Percentiles rank a stretch among this genome's conserved stretches.
Evolutionary conservation across 2,797 vertebrate species (phyloP).

Genomic region (Nannoperca obscura): DNA sequence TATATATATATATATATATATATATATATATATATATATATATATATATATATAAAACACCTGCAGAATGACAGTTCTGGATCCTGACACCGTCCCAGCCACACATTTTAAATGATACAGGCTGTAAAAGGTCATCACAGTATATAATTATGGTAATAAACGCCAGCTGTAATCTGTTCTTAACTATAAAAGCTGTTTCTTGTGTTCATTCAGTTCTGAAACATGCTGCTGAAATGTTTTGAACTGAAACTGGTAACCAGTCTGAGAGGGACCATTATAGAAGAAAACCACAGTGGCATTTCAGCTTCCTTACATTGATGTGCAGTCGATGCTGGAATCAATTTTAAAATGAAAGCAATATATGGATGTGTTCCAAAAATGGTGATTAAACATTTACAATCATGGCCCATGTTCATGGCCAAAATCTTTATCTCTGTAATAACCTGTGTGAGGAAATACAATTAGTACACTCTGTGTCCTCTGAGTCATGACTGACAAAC

Average conservation of each 20-base stretch:
- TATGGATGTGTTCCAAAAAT: slow-evolving; percentile 33
- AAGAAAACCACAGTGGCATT: not conserved
- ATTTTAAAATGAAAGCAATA: slow-evolving; percentile 34
- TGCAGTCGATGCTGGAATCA: slow-evolving; percentile 21
- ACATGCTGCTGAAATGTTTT: not conserved
- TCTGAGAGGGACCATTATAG: slow-evolving; percentile 15
- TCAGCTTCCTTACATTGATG: slow-evolving; percentile 8
- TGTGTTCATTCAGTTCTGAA: not conserved
- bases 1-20: too few species aligned
- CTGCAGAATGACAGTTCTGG: not conserved
- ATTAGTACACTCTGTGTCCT: slow-evolving; percentile 31
- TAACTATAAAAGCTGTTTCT: slow-evolving; percentile 18
- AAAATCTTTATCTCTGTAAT: slow-evolving; percentile 44
- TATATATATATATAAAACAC: not conserved
- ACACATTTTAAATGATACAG: not conserved
- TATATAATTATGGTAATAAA: slow-evolving; percentile 25
- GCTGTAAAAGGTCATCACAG: slow-evolving; percentile 6
- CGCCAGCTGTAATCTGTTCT: not conserved
- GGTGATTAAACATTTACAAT: slow-evolving; percentile 28
- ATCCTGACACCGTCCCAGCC: not conserved
- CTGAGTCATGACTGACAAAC: slow-evolving; percentile 39
- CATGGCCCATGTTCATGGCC: slow-evolving; percentile 13
- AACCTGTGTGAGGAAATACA: slow-evolving; percentile 47
- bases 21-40: too few species aligned
- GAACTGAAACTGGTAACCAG: not conserved